These are phyloP conservation scores for Garra rufa DNA, from an alignment of 2,113 vertebrate species.

Conservation along the genomic window DNA sequence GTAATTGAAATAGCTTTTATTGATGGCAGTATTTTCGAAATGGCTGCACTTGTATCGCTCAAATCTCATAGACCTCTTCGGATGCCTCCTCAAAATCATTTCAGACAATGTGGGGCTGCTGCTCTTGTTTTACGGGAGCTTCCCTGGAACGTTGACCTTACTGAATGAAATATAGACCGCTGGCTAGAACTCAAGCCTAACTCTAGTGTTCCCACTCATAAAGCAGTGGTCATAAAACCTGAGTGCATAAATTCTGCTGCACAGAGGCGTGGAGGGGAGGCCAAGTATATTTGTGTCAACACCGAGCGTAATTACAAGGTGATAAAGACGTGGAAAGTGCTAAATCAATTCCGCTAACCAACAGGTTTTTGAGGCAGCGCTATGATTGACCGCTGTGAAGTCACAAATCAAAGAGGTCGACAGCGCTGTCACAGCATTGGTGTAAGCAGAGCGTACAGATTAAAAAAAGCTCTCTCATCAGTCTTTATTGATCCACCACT, in stretches of 20 bases:
- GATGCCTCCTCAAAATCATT: slow-evolving; percentile 39
- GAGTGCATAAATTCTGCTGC: slow-evolving; percentile 77
- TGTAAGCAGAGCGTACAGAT: slow-evolving; percentile 76
- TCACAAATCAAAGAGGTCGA: slow-evolving; percentile 62
- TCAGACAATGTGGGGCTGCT: slow-evolving; percentile 41
- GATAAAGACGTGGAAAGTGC: slow-evolving; percentile 81
- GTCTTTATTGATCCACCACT: slow-evolving; percentile 78
- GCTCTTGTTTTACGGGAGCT: slow-evolving; percentile 68
- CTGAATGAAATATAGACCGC: slow-evolving; percentile 77
- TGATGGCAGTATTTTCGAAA: slow-evolving; percentile 38
- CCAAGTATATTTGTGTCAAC: slow-evolving; percentile 80
- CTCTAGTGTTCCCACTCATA: slow-evolving; percentile 74
- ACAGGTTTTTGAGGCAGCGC: slow-evolving; percentile 78
- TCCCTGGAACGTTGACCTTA: slow-evolving; percentile 75
- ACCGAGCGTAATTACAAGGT: slow-evolving; percentile 82
- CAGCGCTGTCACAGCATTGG: slow-evolving; percentile 70
- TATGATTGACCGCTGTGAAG: slow-evolving; percentile 77
- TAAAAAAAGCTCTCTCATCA: slow-evolving; percentile 74
- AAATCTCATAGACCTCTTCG: slow-evolving; percentile 23
- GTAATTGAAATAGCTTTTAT: slow-evolving; percentile 50
- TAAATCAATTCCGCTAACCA: slow-evolving; percentile 84
- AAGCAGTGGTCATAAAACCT: slow-evolving; percentile 78
- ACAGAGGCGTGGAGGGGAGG: slow-evolving; percentile 68
- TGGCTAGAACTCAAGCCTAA: slow-evolving; percentile 74
- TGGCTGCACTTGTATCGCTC: slow-evolving; percentile 34